Evolutionary conservation across 2,888 invertebrate species (phyloP), one percentile per base, ranked within the genome.

Genomic region (Cotesia congregata): DNA sequence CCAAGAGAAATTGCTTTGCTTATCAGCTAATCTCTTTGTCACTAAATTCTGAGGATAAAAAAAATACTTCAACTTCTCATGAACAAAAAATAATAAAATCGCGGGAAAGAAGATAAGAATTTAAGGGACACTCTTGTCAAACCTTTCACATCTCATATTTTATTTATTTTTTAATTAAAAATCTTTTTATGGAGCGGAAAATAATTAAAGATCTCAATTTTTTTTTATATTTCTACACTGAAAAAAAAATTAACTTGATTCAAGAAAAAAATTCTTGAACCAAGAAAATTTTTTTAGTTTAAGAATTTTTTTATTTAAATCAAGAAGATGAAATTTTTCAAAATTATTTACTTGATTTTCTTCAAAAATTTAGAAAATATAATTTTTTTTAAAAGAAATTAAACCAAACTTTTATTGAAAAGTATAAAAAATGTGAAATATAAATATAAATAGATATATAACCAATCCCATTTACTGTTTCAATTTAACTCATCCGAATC

Each of bases 401-500:
- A 30, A 30, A 3, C 30, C 30, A 0, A 30, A 30, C 30, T 30
- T 30, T 30, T 30, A 30, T 30, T 30, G 3, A 30, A 3, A 30
- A 30, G 30, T 30, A 30, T 30, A 30, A 30, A 30, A 30, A 30
- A 30, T 4, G 20, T 20, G 3, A 30, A 30, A 30, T 30, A 30
- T 30, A 30, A 30, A 30, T 30, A 50, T 60, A 50, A 38, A 9
- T 68, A 69, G 17, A 70, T 61, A 71, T 59, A 62, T 38, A 77
- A 80, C 80, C 80, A 80, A 80, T 79, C 81, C 81, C 78, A 77
- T 81, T 81, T 81, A 80, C 81, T 81, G 81, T 81, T 81, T 80
- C 81, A 81, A 81, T 81, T 81, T 78, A 79, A 81, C 80, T 80
- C 81, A 80, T 81, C 79, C 78, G 77, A 81, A 81, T 80, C 81